A percentile compares a stretch with the other conserved stretches of the same genome.
Conservation (phyloP, 1,140 invertebrate genomes). For the Bombus sibiricus region DNA sequence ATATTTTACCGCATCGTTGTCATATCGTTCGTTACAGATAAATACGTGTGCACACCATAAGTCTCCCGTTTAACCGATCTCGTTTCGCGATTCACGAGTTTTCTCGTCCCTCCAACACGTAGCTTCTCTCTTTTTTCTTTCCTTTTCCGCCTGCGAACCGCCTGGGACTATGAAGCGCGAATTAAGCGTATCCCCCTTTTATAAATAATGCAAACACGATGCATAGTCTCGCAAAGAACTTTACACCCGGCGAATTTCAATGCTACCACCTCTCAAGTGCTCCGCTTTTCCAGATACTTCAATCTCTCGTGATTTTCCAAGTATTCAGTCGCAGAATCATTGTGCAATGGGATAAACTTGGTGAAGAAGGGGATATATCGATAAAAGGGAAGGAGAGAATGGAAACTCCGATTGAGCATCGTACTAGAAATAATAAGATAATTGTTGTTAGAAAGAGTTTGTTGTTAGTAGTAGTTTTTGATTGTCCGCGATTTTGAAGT, state of each 20-base stretch:
- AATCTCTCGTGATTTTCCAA: not conserved
- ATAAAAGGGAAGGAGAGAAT: no score
- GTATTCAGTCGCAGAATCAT: not conserved
- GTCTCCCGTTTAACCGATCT: not conserved
- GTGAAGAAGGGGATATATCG: not conserved
- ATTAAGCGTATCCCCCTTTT: not conserved
- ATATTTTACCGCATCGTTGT: not conserved
- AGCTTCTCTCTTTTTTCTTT: not conserved
- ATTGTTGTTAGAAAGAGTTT: no score
- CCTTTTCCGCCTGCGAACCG: not conserved
- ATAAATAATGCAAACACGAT: slow-evolving; percentile 20
- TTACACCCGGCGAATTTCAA: slow-evolving; percentile 3
- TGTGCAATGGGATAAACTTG: not conserved
- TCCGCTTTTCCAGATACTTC: not conserved
- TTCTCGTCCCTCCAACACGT: not conserved
- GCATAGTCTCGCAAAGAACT: not conserved
- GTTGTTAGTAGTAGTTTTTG: no score
- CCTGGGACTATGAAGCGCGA: not conserved
- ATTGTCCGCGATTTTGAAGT: no score
- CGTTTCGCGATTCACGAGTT: not conserved
- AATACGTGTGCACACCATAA: not conserved
- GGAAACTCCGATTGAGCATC: no score
- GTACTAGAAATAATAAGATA: no score
- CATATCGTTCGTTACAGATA: not conserved
- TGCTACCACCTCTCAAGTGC: not conserved